These are phyloP conservation scores for Pseudomyrmex concolor DNA, from an alignment of 1,140 invertebrate species.

Conservation along the genomic window DNA sequence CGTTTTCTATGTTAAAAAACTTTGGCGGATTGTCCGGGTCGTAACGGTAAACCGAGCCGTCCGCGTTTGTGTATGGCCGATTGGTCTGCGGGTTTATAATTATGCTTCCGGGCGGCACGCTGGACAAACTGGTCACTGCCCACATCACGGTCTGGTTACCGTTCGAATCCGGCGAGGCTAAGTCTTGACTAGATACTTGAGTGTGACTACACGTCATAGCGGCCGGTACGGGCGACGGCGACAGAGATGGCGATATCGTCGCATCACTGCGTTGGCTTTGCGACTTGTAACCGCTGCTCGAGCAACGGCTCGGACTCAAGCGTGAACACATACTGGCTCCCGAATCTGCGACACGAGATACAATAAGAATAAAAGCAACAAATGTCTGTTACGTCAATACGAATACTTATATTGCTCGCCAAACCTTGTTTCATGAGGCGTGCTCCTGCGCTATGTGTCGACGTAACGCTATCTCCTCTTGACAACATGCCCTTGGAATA, in stretches of 20 bases:
- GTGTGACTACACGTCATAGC: constrained; percentile 81
- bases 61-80: constrained; percentile 80
- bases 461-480: constrained; percentile 85
- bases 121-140: constrained; percentile 93
- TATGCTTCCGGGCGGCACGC: constrained; percentile 92
- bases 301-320: constrained; percentile 87
- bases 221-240: constrained; percentile 88
- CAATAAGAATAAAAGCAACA: background rate
- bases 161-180: constrained; percentile 72
- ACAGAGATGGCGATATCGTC: constrained; percentile 87
- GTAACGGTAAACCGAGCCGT: constrained; percentile 89
- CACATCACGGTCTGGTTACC: constrained; percentile 88
- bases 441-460: constrained; percentile 84
- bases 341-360: constrained; percentile 85
- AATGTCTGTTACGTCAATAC: background rate
- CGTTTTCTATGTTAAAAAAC: constrained; percentile 79
- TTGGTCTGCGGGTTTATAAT: constrained; percentile 93
- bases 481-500: constrained; percentile 87
- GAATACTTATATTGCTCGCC: background rate
- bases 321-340: constrained; percentile 89
- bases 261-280: constrained; percentile 90
- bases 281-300: constrained; percentile 92
- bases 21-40: constrained; percentile 89
- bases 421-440: constrained; percentile 90
- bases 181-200: constrained; percentile 82